Base-by-base conservation (phyloP, 2,113 vertebrate species). In the Carlito syrichta region DNA sequence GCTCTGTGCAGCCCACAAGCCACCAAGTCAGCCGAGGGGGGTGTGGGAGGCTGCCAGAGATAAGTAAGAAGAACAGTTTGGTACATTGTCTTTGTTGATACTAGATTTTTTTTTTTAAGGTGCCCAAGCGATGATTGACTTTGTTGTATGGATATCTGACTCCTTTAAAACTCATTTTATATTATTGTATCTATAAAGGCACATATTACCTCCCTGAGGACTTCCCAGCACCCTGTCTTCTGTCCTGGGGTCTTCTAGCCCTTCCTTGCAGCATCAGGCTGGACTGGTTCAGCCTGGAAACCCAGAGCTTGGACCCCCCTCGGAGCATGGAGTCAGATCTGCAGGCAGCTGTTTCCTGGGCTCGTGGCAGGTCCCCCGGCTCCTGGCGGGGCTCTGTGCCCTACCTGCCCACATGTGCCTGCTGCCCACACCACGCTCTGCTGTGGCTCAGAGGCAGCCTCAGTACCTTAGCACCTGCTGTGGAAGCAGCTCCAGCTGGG, bases 321-420 rank as follows among this genome's bases (percentile, higher is more conserved):
- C 16, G 43, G 68, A 68, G 68, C n/a, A 45, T 9, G 25, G 27
- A 91, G 25, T 93, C 73, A 83, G 43, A 38, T 69, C 54, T 69
- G 35, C 19, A 52, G 79, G 82, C 45, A 48, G 63, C 32, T 52
- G n/a, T 16, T 25, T 88, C 22, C 50, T 0, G 16, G 78, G 69
- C 20, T 45, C 0, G 0, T 58, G 66, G n/a, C n/a, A n/a, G n/a
- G n/a, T 12, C 7, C 48, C 35, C 35, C 6, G 0, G 69, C 45
- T 63, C n/a, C 74, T 54, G 91, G 68, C 91, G 73, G 77, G 69
- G 25, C 54, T 76, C 30, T 9, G 3, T 32, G 82, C 8, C 56
- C 45, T 40, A 30, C 71, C 69, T 81, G 66, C 30, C 43, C 5
- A 8, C 12, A 30, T 10, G 83, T 74, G 56, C 85, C 56, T 81